These are phyloP conservation scores for Tenthredo distinguenda DNA, from an alignment of 2,888 invertebrate genomes.

Conservation along the genomic window DNA sequence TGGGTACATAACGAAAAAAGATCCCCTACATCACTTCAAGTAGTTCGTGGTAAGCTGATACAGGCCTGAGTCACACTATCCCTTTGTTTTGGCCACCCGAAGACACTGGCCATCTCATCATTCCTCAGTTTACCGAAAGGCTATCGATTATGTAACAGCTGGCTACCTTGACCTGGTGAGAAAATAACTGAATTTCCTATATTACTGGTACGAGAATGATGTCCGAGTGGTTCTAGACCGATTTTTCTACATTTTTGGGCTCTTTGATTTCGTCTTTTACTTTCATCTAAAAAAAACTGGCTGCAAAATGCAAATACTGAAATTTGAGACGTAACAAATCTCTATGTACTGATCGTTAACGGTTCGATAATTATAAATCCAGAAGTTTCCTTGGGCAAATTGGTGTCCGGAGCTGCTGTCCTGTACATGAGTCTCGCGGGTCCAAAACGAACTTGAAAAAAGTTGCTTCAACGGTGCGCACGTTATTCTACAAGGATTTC, in stretches of 20 bases:
- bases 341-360: not conserved
- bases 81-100: constrained; percentile 25
- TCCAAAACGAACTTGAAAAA: not conserved
- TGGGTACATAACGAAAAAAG: not conserved
- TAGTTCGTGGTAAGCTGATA: not conserved
- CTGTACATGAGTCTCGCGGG: not conserved
- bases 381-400: not conserved
- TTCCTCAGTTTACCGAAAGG: constrained; percentile 13
- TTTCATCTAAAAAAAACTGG: no score
- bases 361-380: not conserved
- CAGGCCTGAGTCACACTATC: constrained; percentile 4
- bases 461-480: not conserved
- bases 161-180: constrained; percentile 37
- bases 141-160: constrained; percentile 28
- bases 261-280: not conserved
- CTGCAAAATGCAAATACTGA: not conserved
- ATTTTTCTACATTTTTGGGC: not conserved
- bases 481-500: not conserved
- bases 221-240: not conserved
- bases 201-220: not conserved
- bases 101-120: constrained; percentile 35
- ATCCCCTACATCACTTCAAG: not conserved
- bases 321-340: not conserved
- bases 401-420: not conserved
- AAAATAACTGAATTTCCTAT: not conserved